These are phyloP conservation scores for Melanostigma gelatinosum DNA, from an alignment of 2,113 vertebrate species.

Conservation along the genomic window DNA sequence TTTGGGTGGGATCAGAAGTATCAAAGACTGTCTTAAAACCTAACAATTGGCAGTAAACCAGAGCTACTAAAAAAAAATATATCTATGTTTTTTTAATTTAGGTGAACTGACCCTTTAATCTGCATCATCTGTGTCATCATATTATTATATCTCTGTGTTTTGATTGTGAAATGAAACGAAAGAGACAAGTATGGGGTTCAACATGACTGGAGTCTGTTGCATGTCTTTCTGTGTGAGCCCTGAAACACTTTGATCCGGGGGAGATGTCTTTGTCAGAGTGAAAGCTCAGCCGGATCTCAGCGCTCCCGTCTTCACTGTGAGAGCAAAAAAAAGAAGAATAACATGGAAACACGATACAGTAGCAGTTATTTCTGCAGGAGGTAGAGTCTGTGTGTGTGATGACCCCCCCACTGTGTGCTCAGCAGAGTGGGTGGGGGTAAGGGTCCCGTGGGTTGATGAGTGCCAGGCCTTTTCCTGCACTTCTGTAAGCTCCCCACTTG, in stretches of 20 bases:
- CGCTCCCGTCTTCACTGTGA: slow-evolving; percentile 18
- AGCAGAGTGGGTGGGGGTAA: slow-evolving; percentile 49
- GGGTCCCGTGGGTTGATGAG: slow-evolving; percentile 63
- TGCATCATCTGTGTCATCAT: not conserved
- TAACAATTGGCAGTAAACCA: not conserved
- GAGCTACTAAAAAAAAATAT: not conserved
- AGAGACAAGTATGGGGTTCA: not conserved
- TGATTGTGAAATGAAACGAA: slow-evolving; percentile 18
- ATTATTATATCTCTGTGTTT: not conserved
- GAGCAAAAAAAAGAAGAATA: slow-evolving; percentile 46
- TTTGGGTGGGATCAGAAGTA: not conserved
- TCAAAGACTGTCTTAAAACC: not conserved
- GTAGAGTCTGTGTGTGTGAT: slow-evolving; percentile 43
- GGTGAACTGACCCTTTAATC: slow-evolving; percentile 8
- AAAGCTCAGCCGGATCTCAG: slow-evolving; percentile 47
- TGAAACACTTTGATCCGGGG: slow-evolving; percentile 31
- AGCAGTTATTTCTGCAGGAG: slow-evolving; percentile 61
- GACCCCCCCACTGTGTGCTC: slow-evolving; percentile 67
- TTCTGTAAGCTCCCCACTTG: slow-evolving; percentile 69
- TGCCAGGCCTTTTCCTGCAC: slow-evolving; percentile 67
- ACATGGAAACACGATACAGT: slow-evolving; percentile 64
- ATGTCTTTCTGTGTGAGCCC: slow-evolving; percentile 19
- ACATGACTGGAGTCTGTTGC: slow-evolving; percentile 10
- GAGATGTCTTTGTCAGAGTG: slow-evolving; percentile 60
- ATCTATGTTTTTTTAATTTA: not conserved